A percentile compares a stretch with the other conserved stretches of the same genome.
Conservation (phyloP, 2,888 invertebrate species). For the Muscina levida region DNA sequence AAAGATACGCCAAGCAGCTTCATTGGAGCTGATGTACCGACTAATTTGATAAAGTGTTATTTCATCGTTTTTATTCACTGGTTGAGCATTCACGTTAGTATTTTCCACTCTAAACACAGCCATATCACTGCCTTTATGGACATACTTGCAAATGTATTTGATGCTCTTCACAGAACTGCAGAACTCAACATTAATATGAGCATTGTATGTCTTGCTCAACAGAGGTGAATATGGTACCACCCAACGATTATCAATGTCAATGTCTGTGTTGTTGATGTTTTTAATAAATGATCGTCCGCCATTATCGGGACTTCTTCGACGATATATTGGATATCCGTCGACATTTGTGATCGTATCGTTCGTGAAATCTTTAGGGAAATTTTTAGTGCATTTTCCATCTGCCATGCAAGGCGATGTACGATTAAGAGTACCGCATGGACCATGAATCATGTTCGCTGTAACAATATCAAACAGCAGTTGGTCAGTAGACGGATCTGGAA, state of each 20-base stretch:
- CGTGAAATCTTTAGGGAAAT: conserved; percentile 44
- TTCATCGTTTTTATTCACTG: conserved; percentile 67
- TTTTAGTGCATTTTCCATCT: conserved; percentile 67
- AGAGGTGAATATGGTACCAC: conserved; percentile 72
- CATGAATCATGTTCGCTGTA: conserved; percentile 62
- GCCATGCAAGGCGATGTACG: conserved; percentile 69
- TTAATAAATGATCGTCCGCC: conserved; percentile 67
- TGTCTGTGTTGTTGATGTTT: conserved; percentile 68
- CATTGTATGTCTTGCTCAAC: conserved; percentile 67
- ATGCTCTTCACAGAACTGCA: no score
- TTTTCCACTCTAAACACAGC: conserved; percentile 41
- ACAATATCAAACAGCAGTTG: conserved; percentile 60
- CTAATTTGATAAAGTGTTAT: conserved; percentile 68
- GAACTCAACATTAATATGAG: no score
- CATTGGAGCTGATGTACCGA: conserved; percentile 69
- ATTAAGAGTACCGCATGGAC: conserved; percentile 66
- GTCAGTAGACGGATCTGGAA: conserved; percentile 65
- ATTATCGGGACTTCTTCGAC: conserved; percentile 56
- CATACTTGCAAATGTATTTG: no score
- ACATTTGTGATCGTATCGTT: no score
- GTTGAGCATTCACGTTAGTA: conserved; percentile 34
- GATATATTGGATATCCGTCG: conserved; percentile 69
- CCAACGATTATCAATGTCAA: conserved; percentile 65
- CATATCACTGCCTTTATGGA: conserved; percentile 28
- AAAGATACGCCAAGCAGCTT: conserved; percentile 68